Conservation (phyloP, 2,113 vertebrate genomes). For the Cepphus grylle region DNA sequence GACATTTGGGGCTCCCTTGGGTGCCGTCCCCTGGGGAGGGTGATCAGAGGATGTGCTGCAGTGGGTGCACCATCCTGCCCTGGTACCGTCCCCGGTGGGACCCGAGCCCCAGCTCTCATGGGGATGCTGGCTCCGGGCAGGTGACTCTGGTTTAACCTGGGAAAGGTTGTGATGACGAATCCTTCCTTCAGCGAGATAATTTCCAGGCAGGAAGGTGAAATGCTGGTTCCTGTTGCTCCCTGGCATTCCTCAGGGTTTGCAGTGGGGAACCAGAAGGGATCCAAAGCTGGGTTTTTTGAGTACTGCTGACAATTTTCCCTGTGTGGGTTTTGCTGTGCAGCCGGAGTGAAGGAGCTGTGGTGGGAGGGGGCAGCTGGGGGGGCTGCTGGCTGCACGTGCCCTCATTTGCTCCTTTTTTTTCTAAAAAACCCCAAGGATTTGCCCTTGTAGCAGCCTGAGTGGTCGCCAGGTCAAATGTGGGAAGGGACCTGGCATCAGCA, state of each 20-base stretch:
- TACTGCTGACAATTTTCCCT: neutral
- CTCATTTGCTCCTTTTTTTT: neutral
- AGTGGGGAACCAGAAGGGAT: neutral
- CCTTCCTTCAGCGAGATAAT: neutral
- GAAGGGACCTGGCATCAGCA: neutral
- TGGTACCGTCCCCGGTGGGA: neutral
- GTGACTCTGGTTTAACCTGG: neutral
- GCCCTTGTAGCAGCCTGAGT: neutral
- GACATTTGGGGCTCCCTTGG: neutral
- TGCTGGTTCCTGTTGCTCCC: fast-evolving
- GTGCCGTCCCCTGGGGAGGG: neutral
- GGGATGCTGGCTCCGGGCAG: fast-evolving
- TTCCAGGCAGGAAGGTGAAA: neutral
- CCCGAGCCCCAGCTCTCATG: fast-evolving
- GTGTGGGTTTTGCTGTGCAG: neutral
- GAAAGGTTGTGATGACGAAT: neutral
- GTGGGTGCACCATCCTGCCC: fast-evolving
- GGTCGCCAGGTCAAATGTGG: fast-evolving
- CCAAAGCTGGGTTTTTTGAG: neutral
- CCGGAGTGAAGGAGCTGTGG: fast-evolving
- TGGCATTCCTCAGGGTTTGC: neutral
- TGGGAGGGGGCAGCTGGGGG: fast-evolving
- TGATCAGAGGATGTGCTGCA: fast-evolving
- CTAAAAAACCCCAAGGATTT: neutral
- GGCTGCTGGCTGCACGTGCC: fast-evolving